Percentiles rank a stretch among this genome's conserved stretches.
Evolutionary conservation across 2,888 invertebrate genomes (phyloP).

Genomic region (Ischnura elegans): DNA sequence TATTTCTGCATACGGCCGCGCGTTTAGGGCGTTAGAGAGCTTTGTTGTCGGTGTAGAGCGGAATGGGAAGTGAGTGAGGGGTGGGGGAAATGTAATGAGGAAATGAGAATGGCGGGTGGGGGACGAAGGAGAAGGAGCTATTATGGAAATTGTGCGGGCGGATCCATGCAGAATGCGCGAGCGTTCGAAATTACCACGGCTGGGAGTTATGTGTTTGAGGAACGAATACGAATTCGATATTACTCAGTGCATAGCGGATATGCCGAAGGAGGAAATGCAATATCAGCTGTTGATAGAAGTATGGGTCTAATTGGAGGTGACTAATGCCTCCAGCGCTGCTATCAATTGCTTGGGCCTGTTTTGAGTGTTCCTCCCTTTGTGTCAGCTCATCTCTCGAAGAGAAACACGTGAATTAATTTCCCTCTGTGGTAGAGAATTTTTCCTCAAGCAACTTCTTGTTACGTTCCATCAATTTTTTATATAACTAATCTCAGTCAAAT

Average conservation of each 20-base stretch:
- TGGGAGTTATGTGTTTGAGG: slow-evolving; percentile 7
- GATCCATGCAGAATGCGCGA: not conserved
- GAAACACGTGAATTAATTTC: too few relatives aligned
- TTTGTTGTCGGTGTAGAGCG: not conserved
- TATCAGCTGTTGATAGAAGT: not conserved
- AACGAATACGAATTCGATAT: not conserved
- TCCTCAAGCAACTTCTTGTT: too few relatives aligned
- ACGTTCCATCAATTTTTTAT: too few relatives aligned
- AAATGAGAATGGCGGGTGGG: not conserved
- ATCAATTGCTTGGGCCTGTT: too few relatives aligned
- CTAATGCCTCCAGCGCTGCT: too few relatives aligned
- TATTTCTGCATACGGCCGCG: not conserved
- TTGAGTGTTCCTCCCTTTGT: too few relatives aligned
- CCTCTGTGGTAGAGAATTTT: too few relatives aligned
- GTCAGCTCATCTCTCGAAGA: too few relatives aligned
- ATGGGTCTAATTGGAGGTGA: not conserved
- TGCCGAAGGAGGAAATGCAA: slow-evolving; percentile 14
- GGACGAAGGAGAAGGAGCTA: not conserved
- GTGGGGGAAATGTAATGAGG: not conserved
- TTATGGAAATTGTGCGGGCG: slow-evolving; percentile 18
- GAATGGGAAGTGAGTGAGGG: not conserved
- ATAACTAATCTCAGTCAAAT: too few relatives aligned
- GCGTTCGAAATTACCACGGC: slow-evolving; percentile 13
- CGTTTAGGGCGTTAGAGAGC: not conserved
- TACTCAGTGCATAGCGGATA: not conserved